Base-by-base conservation (phyloP, 2,113 vertebrate species). In the Sylvia atricapilla region DNA sequence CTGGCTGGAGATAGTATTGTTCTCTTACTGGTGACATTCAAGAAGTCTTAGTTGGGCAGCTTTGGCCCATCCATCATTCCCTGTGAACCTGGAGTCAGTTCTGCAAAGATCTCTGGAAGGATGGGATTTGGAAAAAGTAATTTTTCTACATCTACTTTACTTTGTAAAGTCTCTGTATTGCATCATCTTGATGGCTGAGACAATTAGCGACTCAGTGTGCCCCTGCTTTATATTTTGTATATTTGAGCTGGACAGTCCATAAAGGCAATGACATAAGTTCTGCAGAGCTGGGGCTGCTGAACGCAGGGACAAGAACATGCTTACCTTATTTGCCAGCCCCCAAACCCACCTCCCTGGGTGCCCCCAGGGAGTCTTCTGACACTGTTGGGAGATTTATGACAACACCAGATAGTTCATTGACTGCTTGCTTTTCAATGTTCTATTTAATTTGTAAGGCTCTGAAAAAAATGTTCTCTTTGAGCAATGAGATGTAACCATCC, bases 401-500 rank as follows among this genome's bases (percentile, higher is more conserved):
- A 39, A 5, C 76, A 81, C 80, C 55, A 49, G 56, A 78, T 89
- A 74, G 73, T 67, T 89, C 80, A 78, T 41, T 81, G 90, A 67
- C 50, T 67, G 39, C 52, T 84, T 75, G 56, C 77, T 89, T 91
- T 94, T 24, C 52, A 44, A 7, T 15, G 41, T 85, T 76, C 69
- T 53, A 2, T 72, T 93, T 91, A 52, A 91, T 93, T 90, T 95
- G 69, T 91, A 50, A 69, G 47, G 46, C 63, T 87, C 30, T 56
- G 73, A 37, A 89, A 89, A 79, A 77, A 90, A 49, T 5, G 16
- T 78, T 82, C 46, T 66, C 87, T 95, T 76, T 91, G 87, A 95
- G 81, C 90, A 91, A 13, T 47, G 90, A 95, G 82, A 90, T 11
- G 59, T 73, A 94, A 66, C 93, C 43, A 5, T 95, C 70, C 84